phyloP scores from a whole-genome alignment of 2,888 invertebrate genomes.

The Acanthosepion esculentum region DNA sequence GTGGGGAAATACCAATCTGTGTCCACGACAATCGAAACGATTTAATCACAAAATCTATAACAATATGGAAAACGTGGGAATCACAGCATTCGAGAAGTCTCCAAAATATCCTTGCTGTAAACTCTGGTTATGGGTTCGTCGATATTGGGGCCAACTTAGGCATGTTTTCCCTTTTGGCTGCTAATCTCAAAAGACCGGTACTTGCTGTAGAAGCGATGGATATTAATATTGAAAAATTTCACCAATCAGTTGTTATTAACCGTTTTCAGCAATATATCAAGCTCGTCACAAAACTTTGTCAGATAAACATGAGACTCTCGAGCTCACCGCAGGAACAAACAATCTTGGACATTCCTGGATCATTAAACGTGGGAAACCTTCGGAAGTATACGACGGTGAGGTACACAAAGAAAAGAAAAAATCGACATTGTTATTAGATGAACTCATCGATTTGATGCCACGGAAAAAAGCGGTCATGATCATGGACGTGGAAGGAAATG shows the following conservation, averaged over 20 bases:
- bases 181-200: not conserved
- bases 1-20: not conserved
- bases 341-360: not conserved
- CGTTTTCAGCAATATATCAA: not conserved
- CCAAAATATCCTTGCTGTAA: not conserved
- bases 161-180: not conserved
- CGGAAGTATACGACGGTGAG: not conserved
- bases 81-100: accelerated
- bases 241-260: not conserved
- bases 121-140: not conserved
- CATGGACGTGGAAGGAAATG: not conserved
- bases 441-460: not conserved
- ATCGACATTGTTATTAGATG: not conserved
- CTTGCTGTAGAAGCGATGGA: not conserved
- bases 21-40: not conserved
- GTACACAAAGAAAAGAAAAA: not conserved
- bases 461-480: not conserved
- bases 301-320: not conserved
- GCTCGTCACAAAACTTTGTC: not conserved
- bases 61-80: not conserved
- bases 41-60: not conserved
- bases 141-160: not conserved
- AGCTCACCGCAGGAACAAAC: not conserved
- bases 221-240: not conserved
- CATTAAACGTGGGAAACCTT: not conserved